These are phyloP conservation scores for Athalia rosae DNA, from an alignment of 2,888 invertebrate genomes.

Conservation along the genomic window DNA sequence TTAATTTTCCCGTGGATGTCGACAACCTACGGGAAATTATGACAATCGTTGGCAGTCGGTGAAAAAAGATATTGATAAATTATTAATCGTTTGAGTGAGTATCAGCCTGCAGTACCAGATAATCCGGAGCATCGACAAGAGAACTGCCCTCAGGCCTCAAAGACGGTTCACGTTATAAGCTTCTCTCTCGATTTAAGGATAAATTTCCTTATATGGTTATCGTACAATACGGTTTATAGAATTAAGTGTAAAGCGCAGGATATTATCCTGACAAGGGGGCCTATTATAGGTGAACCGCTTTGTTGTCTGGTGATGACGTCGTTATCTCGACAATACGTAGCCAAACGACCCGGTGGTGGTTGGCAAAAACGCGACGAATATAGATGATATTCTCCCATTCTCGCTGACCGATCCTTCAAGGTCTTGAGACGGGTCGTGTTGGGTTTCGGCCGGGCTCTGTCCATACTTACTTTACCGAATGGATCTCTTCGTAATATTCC, in stretches of 20 bases:
- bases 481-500: constrained; percentile 31
- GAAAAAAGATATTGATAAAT: too few relatives aligned
- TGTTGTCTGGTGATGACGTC: constrained; percentile 55
- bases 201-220: background rate
- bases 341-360: constrained; percentile 34
- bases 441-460: constrained; percentile 17
- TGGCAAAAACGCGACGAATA: constrained; percentile 38
- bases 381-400: constrained; percentile 15
- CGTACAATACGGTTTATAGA: background rate
- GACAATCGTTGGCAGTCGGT: too few relatives aligned
- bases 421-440: background rate
- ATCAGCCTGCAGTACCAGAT: too few relatives aligned
- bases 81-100: too few relatives aligned
- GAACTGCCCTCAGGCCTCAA: background rate
- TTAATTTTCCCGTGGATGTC: background rate
- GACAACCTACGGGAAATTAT: background rate
- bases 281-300: constrained; percentile 54
- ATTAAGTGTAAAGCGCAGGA: constrained; percentile 26
- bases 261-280: constrained; percentile 33
- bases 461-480: constrained; percentile 3
- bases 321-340: constrained; percentile 58
- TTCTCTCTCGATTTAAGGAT: background rate
- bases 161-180: background rate
- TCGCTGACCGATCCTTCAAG: constrained; percentile 30
- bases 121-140: background rate